Percentiles rank a stretch among this genome's conserved stretches.
phyloP scores from a whole-genome alignment of 2,888 invertebrate species.

The Megamerina dolium region DNA sequence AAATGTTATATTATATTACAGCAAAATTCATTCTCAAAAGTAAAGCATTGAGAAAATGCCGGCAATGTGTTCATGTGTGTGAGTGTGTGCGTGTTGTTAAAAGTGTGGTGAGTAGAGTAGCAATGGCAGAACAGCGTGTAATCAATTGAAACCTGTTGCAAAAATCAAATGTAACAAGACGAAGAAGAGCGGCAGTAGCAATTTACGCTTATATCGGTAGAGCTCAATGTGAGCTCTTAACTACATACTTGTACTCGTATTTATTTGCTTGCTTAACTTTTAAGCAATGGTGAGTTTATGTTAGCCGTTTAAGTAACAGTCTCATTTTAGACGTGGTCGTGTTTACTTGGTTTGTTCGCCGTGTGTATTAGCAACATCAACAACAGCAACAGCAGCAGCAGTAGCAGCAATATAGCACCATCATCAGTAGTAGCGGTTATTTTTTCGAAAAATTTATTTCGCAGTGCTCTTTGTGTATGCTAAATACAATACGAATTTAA shows the following conservation, averaged over 20 bases:
- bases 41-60: constrained; percentile 11
- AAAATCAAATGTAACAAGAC: constrained; percentile 2
- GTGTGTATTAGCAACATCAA: neutral
- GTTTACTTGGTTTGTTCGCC: constrained; percentile 17
- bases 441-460: too few relatives aligned
- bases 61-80: constrained; percentile 3
- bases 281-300: constrained; percentile 9
- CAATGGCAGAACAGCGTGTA: neutral
- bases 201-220: too few relatives aligned
- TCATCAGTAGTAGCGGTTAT: neutral
- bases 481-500: too few relatives aligned
- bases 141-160: constrained; percentile 12
- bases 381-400: neutral
- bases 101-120: neutral
- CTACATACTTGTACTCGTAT: too few relatives aligned
- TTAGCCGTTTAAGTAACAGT: constrained; percentile 16
- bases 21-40: constrained; percentile 24
- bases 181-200: too few relatives aligned
- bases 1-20: too few relatives aligned
- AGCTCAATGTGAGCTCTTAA: too few relatives aligned
- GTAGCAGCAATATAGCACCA: neutral
- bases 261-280: too few relatives aligned
- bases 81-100: neutral
- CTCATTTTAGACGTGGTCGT: constrained; percentile 26
- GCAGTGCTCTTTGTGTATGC: too few relatives aligned